A percentile compares a stretch with the other conserved stretches of the same genome.
phyloP scores from a whole-genome alignment of 2,113 vertebrate genomes.

The Amazona guildingii region DNA sequence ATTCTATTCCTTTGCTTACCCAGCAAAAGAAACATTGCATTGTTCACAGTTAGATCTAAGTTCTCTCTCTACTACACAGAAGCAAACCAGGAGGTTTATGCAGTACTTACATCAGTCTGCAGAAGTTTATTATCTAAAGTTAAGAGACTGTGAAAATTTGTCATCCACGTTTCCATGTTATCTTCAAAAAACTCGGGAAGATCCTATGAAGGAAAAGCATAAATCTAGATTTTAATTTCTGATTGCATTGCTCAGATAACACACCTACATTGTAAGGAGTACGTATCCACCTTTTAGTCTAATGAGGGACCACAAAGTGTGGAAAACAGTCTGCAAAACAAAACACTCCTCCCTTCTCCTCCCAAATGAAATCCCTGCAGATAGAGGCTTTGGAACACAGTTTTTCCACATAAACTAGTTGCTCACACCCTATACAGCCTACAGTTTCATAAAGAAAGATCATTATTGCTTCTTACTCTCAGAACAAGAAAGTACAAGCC shows the following conservation, averaged over 20 bases:
- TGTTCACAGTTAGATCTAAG: background rate
- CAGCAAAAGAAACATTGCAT: background rate
- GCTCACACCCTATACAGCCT: background rate
- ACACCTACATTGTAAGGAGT: background rate
- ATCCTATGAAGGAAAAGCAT: conserved; percentile 77
- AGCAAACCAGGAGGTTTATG: background rate
- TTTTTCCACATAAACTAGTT: background rate
- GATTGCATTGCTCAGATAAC: background rate
- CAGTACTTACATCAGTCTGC: conserved; percentile 91
- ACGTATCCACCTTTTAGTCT: background rate
- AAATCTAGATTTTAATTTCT: background rate
- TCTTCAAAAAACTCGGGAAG: conserved; percentile 99
- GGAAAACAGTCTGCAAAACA: background rate
- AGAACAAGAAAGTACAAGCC: background rate
- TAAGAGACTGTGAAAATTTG: conserved; percentile 93
- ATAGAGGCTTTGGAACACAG: background rate
- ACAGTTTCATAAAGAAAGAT: background rate
- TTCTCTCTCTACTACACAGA: background rate
- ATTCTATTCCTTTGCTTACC: background rate
- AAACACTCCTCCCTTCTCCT: background rate
- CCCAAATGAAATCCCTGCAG: background rate
- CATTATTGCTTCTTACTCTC: background rate
- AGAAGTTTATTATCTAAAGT: conserved; percentile 98
- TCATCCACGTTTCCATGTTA: conserved; percentile 99
- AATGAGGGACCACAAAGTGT: background rate